Evolutionary conservation across 92 coral and sea anemone genomes (phyloP).

Genomic region (Palythoa caribaeorum): DNA sequence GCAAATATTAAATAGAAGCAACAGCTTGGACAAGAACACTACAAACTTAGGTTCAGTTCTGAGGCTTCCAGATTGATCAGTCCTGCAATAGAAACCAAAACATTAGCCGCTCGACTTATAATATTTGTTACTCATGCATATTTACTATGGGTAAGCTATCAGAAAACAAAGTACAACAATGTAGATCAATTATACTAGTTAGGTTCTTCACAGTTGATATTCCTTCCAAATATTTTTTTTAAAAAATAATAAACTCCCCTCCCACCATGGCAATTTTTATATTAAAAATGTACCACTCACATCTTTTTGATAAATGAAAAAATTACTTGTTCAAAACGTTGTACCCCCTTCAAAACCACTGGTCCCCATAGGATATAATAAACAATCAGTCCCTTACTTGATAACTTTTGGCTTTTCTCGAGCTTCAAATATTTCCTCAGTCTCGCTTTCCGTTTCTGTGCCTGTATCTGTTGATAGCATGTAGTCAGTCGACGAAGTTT

Average conservation of each 20-base stretch:
- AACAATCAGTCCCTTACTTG: background rate
- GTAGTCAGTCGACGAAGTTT: constrained; percentile 20
- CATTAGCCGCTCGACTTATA: background rate
- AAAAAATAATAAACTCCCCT: background rate
- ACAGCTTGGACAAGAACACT: constrained; percentile 57
- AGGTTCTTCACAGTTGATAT: background rate
- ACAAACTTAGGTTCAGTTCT: constrained; percentile 66
- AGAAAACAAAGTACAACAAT: constrained; percentile 1
- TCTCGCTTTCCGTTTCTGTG: constrained; percentile 43
- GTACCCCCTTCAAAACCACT: background rate
- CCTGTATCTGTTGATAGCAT: constrained; percentile 32
- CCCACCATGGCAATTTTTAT: background rate
- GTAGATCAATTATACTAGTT: background rate
- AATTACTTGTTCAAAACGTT: background rate
- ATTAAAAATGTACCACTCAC: background rate
- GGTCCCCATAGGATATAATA: background rate
- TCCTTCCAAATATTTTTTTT: background rate
- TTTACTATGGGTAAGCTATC: background rate
- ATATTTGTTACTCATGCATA: background rate
- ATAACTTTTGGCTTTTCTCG: constrained; percentile 25
- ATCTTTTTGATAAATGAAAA: no score
- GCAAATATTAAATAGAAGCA: constrained; percentile 67
- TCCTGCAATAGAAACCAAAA: constrained; percentile 42
- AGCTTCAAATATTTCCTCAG: constrained; percentile 18
- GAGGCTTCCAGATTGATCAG: constrained; percentile 47